Conservation (phyloP, 2,888 invertebrate genomes). For the Octodonta nipae region DNA sequence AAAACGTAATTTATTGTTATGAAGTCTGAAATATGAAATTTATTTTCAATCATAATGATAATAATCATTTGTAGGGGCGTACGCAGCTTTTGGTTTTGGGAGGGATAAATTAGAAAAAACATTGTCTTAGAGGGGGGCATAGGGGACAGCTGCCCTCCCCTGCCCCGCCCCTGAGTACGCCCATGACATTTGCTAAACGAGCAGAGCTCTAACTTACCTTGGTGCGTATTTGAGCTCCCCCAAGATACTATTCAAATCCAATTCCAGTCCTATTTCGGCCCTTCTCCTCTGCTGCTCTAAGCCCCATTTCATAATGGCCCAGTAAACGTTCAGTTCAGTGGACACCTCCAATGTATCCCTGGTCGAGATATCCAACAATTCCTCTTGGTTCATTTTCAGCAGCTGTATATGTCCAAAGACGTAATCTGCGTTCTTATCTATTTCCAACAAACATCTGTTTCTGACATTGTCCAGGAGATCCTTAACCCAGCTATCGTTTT, state of each 20-base stretch:
- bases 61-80: no score
- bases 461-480: slow-evolving; percentile 48
- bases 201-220: slow-evolving; percentile 16
- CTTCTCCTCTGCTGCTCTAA: slow-evolving; percentile 43
- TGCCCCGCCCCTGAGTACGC: no score
- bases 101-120: no score
- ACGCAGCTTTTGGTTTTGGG: no score
- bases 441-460: slow-evolving; percentile 50
- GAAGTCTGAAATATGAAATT: no score
- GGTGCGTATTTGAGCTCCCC: slow-evolving; percentile 29
- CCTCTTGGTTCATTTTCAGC: slow-evolving; percentile 49
- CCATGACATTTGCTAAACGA: neutral
- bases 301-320: slow-evolving; percentile 50
- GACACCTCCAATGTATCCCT: slow-evolving; percentile 54
- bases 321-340: slow-evolving; percentile 47
- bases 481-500: no score
- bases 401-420: slow-evolving; percentile 44
- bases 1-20: no score
- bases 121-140: no score
- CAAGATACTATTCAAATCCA: slow-evolving; percentile 40
- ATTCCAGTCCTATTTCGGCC: slow-evolving; percentile 38
- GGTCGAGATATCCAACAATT: slow-evolving; percentile 49
- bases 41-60: no score
- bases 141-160: no score
- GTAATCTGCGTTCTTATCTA: slow-evolving; percentile 43